Evolutionary conservation across 2,888 invertebrate species (phyloP).

Genomic region (Hartigia nigra): DNA sequence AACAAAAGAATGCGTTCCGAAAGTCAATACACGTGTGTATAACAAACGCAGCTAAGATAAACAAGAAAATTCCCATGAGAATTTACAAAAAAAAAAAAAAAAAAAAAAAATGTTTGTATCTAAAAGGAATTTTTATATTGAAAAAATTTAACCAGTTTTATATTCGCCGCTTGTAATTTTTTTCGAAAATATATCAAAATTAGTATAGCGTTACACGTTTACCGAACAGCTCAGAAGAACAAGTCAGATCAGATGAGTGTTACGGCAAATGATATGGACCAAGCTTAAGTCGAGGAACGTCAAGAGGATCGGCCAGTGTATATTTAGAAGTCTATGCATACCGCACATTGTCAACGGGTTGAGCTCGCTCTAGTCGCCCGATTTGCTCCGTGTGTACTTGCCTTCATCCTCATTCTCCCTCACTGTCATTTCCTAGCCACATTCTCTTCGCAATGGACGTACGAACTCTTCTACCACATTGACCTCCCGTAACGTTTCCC

Average conservation of each 20-base stretch:
- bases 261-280: not conserved
- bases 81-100: too few species aligned
- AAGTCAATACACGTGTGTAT: too few species aligned
- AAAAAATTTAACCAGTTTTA: too few species aligned
- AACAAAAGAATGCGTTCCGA: not conserved
- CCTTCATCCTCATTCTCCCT: not conserved
- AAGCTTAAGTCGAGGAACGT: not conserved
- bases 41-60: too few species aligned
- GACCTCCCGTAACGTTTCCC: not conserved
- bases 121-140: too few species aligned
- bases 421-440: not conserved
- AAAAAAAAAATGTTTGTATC: too few species aligned
- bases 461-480: not conserved
- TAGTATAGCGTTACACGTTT: too few species aligned
- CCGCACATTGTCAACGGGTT: not conserved
- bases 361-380: not conserved
- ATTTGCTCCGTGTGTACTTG: not conserved
- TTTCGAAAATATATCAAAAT: too few species aligned
- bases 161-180: too few species aligned
- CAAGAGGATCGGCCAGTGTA: not conserved
- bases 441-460: not conserved
- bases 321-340: not conserved
- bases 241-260: not conserved
- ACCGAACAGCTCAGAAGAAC: too few species aligned
- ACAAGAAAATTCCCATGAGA: too few species aligned